Evolutionary conservation across 2,113 vertebrate genomes (phyloP), one percentile per base, ranked within the genome.

Genomic region (Syngnathus floridae): DNA sequence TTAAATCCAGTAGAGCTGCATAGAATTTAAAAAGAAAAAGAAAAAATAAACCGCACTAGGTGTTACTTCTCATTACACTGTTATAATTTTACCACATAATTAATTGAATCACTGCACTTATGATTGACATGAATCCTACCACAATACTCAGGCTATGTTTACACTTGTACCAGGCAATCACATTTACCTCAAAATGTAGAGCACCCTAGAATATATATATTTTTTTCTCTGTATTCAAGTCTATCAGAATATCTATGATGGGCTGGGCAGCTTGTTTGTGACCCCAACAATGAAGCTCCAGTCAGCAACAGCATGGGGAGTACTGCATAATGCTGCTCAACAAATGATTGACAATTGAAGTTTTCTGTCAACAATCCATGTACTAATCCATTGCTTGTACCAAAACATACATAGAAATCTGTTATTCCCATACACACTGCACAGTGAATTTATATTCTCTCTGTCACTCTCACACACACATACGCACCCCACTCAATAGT

Each of bases 71-170:
- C 19, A 65, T 45, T 67, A 40, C 19, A 62, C 31, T 67, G 43
- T 56, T 40, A 31, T 62, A 21, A 45, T 65, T 56, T 64, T 54
- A 26, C 52, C 14, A 16, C 14, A 14, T 35, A 54, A 59, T 56
- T 61, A 64, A 69, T n/a, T 26, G 52, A 49, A 64, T 36, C 16
- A 31, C 37, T 41, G 38, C 51, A 17, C 38, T 45, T 12, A 43
- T 60, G 46, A 52, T 46, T 72, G 55, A 49, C 71, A 78, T 26
- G 4, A 7, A 40, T 41, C 38, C 9, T 46, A 31, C 26, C 10
- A 43, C 58, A 65, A 52, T 40, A 65, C 48, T 51, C 31, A 14
- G 52, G 22, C 21, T 55, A 55, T 6, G 22, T 55, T 31, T 55
- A 55, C 1, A 13, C 11, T 31, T n/a, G 8, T 51, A 31, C 52